These are phyloP conservation scores for Pseudois nayaur DNA, from an alignment of 2,113 vertebrate genomes.

Conservation along the genomic window DNA sequence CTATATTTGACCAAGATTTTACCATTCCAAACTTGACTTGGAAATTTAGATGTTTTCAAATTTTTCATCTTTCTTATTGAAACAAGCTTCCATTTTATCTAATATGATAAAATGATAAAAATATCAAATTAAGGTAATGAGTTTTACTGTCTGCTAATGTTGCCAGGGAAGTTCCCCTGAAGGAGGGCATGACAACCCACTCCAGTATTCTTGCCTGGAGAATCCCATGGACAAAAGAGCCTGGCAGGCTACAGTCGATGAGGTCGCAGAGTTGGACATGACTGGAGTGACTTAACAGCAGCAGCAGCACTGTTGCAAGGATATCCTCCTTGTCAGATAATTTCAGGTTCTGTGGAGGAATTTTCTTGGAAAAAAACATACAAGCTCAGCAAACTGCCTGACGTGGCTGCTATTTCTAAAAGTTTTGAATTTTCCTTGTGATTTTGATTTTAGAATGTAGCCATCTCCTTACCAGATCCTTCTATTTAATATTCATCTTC, in stretches of 20 bases:
- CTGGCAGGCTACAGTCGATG: background rate
- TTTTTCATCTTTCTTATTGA: background rate
- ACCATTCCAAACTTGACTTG: background rate
- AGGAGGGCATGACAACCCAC: background rate
- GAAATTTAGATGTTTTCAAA: background rate
- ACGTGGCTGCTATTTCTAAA: background rate
- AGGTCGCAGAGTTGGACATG: fast-evolving
- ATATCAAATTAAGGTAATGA: background rate
- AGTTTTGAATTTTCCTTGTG: background rate
- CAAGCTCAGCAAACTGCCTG: background rate
- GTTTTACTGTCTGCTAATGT: background rate
- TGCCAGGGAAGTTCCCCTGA: background rate
- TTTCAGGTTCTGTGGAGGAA: background rate
- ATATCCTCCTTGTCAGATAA: background rate
- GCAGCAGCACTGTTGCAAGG: background rate
- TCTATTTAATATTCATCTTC: background rate
- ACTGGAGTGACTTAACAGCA: background rate
- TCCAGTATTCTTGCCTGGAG: background rate
- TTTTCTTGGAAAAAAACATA: background rate
- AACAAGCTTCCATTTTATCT: background rate
- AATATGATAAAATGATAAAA: background rate
- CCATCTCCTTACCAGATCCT: background rate
- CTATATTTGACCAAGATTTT: background rate
- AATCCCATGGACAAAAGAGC: background rate
- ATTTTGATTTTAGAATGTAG: background rate